Percentiles rank a stretch among this genome's conserved stretches.
Evolutionary conservation across 2,888 invertebrate species (phyloP).

Genomic region (Torymus texanus): DNA sequence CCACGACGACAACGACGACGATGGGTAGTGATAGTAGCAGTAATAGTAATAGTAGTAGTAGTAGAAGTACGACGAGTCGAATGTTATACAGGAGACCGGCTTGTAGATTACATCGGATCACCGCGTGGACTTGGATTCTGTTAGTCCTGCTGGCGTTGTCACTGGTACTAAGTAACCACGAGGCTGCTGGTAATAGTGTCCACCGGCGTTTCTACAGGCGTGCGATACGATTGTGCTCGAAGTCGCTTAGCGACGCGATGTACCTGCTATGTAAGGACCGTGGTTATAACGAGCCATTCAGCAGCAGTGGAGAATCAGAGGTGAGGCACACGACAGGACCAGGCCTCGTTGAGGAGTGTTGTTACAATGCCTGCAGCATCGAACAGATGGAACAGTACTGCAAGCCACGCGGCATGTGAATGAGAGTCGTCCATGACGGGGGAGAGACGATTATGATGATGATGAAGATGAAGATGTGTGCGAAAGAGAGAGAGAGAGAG

Average conservation of each 20-base stretch:
- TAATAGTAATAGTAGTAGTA: too few relatives aligned
- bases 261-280: constrained; percentile 67
- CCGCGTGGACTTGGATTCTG: constrained; percentile 35
- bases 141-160: constrained; percentile 52
- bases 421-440: background rate
- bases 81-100: too few relatives aligned
- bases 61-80: too few relatives aligned
- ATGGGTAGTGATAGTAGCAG: too few relatives aligned
- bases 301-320: constrained; percentile 63
- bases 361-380: constrained; percentile 66
- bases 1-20: too few relatives aligned
- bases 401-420: constrained; percentile 59
- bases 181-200: too few relatives aligned
- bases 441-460: too few relatives aligned
- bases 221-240: constrained; percentile 67
- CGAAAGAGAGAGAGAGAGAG: background rate
- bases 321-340: constrained; percentile 57
- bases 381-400: constrained; percentile 70
- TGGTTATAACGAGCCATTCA: constrained; percentile 67
- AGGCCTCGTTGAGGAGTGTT: constrained; percentile 72
- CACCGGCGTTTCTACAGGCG: constrained; percentile 38
- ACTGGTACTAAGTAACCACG: background rate
- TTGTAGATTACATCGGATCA: too few relatives aligned
- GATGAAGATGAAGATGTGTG: too few relatives aligned
- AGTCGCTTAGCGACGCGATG: constrained; percentile 68